Evolutionary conservation across 1,140 invertebrate genomes (phyloP).

Genomic region (Branchinecta lynchi): DNA sequence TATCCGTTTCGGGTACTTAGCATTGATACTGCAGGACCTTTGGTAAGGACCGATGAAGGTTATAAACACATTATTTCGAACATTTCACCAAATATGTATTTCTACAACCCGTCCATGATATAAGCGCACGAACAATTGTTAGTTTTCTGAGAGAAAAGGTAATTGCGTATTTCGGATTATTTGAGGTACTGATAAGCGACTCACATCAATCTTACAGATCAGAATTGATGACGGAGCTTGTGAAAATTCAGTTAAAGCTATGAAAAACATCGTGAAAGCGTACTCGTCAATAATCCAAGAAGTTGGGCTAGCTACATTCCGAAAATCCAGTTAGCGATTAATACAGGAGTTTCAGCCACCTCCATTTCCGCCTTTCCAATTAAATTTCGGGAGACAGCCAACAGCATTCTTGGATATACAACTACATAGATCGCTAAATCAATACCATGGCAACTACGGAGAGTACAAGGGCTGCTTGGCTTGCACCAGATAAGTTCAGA

Average conservation of each 20-base stretch:
- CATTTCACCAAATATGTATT: too few species aligned
- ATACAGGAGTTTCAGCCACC: not conserved
- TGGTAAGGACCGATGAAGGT: too few species aligned
- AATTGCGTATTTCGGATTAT: not conserved
- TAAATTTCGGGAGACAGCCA: not conserved
- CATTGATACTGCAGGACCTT: not conserved
- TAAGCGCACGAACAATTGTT: not conserved
- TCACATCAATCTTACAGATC: not conserved
- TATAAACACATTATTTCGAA: too few species aligned
- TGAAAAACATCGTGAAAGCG: not conserved
- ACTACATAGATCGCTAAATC: not conserved
- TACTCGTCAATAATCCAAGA: not conserved
- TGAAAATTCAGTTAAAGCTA: conserved; percentile 10
- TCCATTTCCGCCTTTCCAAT: not conserved
- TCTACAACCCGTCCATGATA: too few species aligned
- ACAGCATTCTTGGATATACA: not conserved
- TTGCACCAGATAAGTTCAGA: not conserved
- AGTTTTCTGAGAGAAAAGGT: not conserved
- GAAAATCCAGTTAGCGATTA: not conserved
- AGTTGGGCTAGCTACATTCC: not conserved
- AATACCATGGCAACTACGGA: not conserved
- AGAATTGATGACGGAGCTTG: not conserved
- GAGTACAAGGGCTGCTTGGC: not conserved
- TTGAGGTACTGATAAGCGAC: conserved; percentile 5
- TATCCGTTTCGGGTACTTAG: conserved; percentile 1